phyloP scores from a whole-genome alignment of 2,888 invertebrate species.

The Coelinius sp. region DNA sequence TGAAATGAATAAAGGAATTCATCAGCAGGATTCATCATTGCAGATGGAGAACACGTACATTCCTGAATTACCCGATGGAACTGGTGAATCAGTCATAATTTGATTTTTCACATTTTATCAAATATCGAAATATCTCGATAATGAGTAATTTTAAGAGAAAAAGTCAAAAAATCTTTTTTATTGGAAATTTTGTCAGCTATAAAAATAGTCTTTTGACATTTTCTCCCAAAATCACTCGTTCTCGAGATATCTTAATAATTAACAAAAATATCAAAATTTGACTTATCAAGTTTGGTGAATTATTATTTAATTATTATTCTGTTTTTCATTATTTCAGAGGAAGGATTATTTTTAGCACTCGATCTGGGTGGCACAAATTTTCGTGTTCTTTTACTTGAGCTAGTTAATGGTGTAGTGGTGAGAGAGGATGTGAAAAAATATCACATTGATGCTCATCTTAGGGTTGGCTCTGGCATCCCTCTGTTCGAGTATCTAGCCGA shows the following conservation, averaged over 20 bases:
- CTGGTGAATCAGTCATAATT: constrained; percentile 71
- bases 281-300: too few species aligned
- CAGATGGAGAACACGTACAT: constrained; percentile 86
- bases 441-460: constrained; percentile 75
- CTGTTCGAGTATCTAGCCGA: constrained; percentile 84
- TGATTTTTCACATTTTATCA: not conserved
- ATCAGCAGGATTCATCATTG: constrained; percentile 76
- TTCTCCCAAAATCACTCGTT: too few species aligned
- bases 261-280: not conserved
- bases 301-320: not conserved
- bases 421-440: constrained; percentile 78
- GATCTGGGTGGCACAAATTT: constrained; percentile 89
- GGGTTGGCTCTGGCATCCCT: constrained; percentile 76
- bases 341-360: constrained; percentile 82
- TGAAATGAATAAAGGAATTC: constrained; percentile 78
- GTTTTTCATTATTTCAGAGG: constrained; percentile 69
- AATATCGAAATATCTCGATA: too few species aligned
- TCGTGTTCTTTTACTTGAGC: constrained; percentile 78
- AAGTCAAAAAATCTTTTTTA: too few species aligned
- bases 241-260: too few species aligned
- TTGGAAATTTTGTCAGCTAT: too few species aligned
- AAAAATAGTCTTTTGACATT: too few species aligned
- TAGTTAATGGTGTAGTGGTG: constrained; percentile 74
- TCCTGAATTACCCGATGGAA: constrained; percentile 80
- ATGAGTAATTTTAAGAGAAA: too few species aligned